Percentiles rank a stretch among this genome's conserved stretches.
Conservation (phyloP, 2,888 invertebrate genomes). For the Apodemia duryi region DNA sequence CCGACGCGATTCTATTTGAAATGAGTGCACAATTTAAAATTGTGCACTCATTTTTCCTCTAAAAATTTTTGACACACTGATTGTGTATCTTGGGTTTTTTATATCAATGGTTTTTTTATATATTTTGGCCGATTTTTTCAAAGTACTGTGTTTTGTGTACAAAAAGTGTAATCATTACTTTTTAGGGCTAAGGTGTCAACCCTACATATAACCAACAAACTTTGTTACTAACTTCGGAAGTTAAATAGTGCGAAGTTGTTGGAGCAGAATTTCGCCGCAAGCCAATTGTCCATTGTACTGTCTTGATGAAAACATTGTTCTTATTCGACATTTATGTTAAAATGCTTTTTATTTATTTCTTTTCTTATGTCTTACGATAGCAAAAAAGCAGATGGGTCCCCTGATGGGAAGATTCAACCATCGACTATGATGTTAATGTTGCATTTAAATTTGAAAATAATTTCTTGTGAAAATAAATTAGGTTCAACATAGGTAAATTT, state of each 20-base stretch:
- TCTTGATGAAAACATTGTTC: constrained; percentile 29
- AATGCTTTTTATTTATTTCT: neutral
- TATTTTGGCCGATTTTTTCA: too few species aligned
- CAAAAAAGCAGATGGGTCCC: too few species aligned
- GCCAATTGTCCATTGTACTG: constrained; percentile 39
- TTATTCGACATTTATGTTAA: constrained; percentile 27
- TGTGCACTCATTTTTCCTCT: too few species aligned
- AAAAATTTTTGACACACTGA: too few species aligned
- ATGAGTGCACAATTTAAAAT: too few species aligned
- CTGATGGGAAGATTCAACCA: too few species aligned
- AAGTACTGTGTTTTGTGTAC: too few species aligned
- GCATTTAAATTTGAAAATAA: constrained; percentile 47
- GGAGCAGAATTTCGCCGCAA: constrained; percentile 53
- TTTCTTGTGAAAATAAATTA: constrained; percentile 51
- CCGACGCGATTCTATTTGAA: too few species aligned
- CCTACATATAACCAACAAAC: neutral
- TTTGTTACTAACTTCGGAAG: constrained; percentile 46
- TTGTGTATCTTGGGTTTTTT: too few species aligned
- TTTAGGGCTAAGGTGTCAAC: neutral
- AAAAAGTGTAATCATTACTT: too few species aligned
- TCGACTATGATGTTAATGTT: constrained; percentile 34
- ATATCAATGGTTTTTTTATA: too few species aligned
- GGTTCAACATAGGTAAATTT: constrained; percentile 77
- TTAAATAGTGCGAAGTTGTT: constrained; percentile 60
- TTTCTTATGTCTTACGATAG: too few species aligned